Conservation (phyloP, 1,140 invertebrate genomes). For the Drosophila truncata region DNA sequence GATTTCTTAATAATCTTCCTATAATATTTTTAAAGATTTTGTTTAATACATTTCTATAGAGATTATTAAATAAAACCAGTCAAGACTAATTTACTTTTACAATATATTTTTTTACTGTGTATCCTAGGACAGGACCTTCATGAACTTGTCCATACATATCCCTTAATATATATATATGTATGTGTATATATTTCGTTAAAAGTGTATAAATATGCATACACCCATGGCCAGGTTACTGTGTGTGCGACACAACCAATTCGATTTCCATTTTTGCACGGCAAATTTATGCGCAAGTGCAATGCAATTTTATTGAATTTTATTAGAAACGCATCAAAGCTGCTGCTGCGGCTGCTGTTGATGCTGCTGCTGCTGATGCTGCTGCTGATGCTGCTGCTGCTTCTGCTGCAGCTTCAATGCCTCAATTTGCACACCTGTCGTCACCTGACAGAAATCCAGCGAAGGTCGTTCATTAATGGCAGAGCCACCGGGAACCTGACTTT, state of each 20-base stretch:
- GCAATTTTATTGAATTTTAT: conserved; percentile 56
- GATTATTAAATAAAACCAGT: not conserved
- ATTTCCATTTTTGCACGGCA: conserved; percentile 39
- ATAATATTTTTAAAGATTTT: not conserved
- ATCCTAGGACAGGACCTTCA: conserved; percentile 20
- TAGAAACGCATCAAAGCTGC: conserved; percentile 46
- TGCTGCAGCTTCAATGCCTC: conserved; percentile 10
- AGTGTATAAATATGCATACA: conserved; percentile 42
- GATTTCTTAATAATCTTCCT: not conserved
- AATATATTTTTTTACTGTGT: not conserved
- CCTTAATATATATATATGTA: not conserved
- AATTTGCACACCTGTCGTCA: conserved; percentile 26
- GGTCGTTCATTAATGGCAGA: conserved; percentile 28
- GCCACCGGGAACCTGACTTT: not conserved
- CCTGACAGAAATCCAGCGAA: conserved; percentile 26
- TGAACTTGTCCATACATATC: conserved; percentile 1
- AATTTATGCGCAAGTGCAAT: conserved; percentile 52
- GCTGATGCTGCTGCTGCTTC: not conserved
- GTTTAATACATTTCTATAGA: not conserved
- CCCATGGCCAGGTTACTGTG: conserved; percentile 10
- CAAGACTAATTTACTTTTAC: not conserved
- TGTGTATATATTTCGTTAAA: not conserved
- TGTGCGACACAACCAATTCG: conserved; percentile 33
- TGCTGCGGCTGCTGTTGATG: conserved; percentile 1
- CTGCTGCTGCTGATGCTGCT: not conserved